Conservation (phyloP, 1,140 invertebrate genomes). For the Drosophila mojavensis region DNA sequence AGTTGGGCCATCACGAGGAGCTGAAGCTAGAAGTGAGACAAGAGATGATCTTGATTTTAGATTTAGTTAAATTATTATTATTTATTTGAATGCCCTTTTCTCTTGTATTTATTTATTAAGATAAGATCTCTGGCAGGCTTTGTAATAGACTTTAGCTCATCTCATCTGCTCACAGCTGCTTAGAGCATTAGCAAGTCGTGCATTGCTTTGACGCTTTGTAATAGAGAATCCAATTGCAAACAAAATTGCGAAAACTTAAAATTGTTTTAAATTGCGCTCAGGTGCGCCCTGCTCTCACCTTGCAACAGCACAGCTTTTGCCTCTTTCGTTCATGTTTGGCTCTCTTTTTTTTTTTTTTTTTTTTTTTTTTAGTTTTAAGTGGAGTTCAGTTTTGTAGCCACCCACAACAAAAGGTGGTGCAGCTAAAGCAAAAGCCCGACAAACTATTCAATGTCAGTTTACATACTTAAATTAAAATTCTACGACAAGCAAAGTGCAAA, state of each 20-base stretch:
- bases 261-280: conserved; percentile 62
- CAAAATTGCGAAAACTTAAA: conserved; percentile 58
- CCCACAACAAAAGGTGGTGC: conserved; percentile 60
- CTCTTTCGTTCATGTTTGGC: not conserved
- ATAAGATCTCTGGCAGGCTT: too few species aligned
- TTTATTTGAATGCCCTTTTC: too few species aligned
- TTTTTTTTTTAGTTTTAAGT: conserved; percentile 16
- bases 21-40: too few species aligned
- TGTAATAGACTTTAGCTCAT: not conserved
- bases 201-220: not conserved
- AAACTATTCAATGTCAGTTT: conserved; percentile 83
- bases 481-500: conserved; percentile 48
- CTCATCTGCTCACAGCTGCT: not conserved
- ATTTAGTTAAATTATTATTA: too few species aligned
- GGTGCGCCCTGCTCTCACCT: conserved; percentile 2
- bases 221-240: conserved; percentile 66
- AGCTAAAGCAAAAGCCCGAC: conserved; percentile 9
- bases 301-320: not conserved
- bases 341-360: not conserved
- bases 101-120: too few species aligned
- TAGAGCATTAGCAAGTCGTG: not conserved
- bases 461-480: conserved; percentile 83
- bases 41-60: too few species aligned
- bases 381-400: conserved; percentile 37
- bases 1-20: not conserved